These are phyloP conservation scores for Labia minor DNA, from an alignment of 2,888 invertebrate species.

Conservation along the genomic window DNA sequence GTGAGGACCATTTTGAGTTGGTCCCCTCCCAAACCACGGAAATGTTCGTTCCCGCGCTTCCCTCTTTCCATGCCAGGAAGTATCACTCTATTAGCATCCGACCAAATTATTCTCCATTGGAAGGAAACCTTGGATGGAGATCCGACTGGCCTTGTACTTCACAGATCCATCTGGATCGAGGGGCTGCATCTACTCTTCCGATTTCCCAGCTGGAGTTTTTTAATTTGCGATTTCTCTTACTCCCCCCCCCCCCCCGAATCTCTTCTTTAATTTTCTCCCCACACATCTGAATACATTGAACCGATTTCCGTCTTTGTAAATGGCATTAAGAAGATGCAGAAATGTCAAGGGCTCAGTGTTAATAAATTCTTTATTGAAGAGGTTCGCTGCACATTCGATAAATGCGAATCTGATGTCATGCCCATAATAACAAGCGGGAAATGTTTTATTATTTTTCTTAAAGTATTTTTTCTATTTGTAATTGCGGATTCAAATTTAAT, in stretches of 20 bases:
- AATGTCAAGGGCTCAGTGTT: not conserved
- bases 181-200: too few species aligned
- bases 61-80: not conserved
- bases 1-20: not conserved
- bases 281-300: not conserved
- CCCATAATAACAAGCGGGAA: too few species aligned
- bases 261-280: not conserved
- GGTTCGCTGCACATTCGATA: too few species aligned
- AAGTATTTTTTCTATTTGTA: too few species aligned
- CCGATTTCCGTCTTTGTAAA: not conserved
- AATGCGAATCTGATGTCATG: too few species aligned
- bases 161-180: too few species aligned
- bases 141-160: too few species aligned
- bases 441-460: too few species aligned
- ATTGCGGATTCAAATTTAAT: too few species aligned
- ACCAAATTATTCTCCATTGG: not conserved
- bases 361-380: not conserved
- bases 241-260: not conserved
- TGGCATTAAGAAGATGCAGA: not conserved
- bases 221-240: too few species aligned
- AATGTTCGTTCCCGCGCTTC: conserved; percentile 13
- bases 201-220: too few species aligned
- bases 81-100: not conserved
- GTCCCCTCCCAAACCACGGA: not conserved
- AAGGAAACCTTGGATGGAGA: not conserved